Percentiles rank a stretch among this genome's conserved stretches.
These are phyloP conservation scores for Callyntrura guangdongensis DNA, from an alignment of 2,888 invertebrate species.

Conservation along the genomic window DNA sequence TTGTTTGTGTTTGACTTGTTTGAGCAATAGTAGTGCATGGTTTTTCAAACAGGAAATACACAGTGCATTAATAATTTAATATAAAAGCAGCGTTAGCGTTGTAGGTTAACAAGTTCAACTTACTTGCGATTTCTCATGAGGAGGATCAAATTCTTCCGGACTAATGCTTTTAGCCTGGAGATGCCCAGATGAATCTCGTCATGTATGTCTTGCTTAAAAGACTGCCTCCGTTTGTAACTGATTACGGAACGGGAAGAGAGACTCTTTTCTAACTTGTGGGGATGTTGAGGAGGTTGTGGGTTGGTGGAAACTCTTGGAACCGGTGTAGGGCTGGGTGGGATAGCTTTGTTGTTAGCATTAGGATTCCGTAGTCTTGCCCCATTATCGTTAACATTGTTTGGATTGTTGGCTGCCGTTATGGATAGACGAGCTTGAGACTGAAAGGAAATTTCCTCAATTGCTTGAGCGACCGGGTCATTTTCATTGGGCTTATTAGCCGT, in stretches of 20 bases:
- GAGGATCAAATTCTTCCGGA: slow-evolving; percentile 80
- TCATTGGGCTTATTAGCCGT: slow-evolving; percentile 57
- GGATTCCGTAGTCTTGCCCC: slow-evolving; percentile 28
- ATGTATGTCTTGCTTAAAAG: slow-evolving; percentile 75
- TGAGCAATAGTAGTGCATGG: too few species aligned
- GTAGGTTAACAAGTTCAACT: slow-evolving; percentile 82
- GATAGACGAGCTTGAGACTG: slow-evolving; percentile 76
- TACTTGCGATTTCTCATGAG: slow-evolving; percentile 89
- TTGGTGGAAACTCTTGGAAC: slow-evolving; percentile 58
- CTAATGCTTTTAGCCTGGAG: slow-evolving; percentile 77
- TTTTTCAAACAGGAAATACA: too few species aligned
- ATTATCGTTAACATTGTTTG: slow-evolving; percentile 43
- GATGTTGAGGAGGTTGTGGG: slow-evolving; percentile 59
- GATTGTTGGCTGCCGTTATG: slow-evolving; percentile 55
- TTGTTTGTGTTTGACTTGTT: neutral
- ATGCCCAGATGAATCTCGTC: slow-evolving; percentile 74
- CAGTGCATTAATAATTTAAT: neutral
- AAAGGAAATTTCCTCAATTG: slow-evolving; percentile 78
- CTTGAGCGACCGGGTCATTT: slow-evolving; percentile 76
- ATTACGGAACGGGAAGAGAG: slow-evolving; percentile 72
- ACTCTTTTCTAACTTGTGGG: slow-evolving; percentile 70
- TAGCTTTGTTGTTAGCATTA: slow-evolving; percentile 11
- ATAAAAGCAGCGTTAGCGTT: neutral
- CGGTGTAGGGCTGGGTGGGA: slow-evolving; percentile 4
- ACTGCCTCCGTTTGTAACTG: slow-evolving; percentile 74